These are phyloP conservation scores for Danio jaintianensis DNA, from an alignment of 2,797 vertebrate species.

Conservation along the genomic window DNA sequence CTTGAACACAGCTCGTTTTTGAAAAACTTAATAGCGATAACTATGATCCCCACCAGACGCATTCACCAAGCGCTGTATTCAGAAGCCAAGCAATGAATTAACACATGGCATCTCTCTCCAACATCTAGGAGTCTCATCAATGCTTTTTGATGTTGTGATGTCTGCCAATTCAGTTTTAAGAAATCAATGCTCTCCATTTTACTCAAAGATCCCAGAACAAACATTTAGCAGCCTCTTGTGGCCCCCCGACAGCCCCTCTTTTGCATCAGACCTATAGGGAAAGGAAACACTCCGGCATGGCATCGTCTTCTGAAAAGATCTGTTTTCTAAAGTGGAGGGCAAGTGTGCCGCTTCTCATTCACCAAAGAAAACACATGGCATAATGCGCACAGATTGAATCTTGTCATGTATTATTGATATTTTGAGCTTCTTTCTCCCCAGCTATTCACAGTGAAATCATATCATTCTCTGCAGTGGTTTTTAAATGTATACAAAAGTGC, in stretches of 20 bases:
- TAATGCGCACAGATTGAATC: slow-evolving; percentile 56
- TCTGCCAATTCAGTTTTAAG: slow-evolving; percentile 38
- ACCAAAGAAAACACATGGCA: slow-evolving; percentile 43
- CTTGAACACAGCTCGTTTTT: slow-evolving; percentile 20
- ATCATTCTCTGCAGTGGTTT: slow-evolving; percentile 8
- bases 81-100: slow-evolving; percentile 33
- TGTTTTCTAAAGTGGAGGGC: slow-evolving; percentile 47
- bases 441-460: slow-evolving; percentile 41
- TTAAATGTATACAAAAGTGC: slow-evolving; percentile 15
- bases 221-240: slow-evolving; percentile 47
- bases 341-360: slow-evolving; percentile 28
- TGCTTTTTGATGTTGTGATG: slow-evolving; percentile 43
- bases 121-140: slow-evolving; percentile 45
- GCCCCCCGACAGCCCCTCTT: slow-evolving; percentile 23
- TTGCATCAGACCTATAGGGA: slow-evolving; percentile 33
- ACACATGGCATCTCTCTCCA: slow-evolving; percentile 23
- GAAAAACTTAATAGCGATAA: slow-evolving; percentile 49
- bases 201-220: slow-evolving; percentile 49
- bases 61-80: slow-evolving; percentile 35
- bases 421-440: slow-evolving; percentile 42
- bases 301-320: slow-evolving; percentile 25
- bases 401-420: slow-evolving; percentile 52
- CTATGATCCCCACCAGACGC: slow-evolving; percentile 38
- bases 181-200: slow-evolving; percentile 46
- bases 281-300: slow-evolving; percentile 38